Conservation (phyloP, 2,797 vertebrate genomes). For the Dendrocincla tyrannina region DNA sequence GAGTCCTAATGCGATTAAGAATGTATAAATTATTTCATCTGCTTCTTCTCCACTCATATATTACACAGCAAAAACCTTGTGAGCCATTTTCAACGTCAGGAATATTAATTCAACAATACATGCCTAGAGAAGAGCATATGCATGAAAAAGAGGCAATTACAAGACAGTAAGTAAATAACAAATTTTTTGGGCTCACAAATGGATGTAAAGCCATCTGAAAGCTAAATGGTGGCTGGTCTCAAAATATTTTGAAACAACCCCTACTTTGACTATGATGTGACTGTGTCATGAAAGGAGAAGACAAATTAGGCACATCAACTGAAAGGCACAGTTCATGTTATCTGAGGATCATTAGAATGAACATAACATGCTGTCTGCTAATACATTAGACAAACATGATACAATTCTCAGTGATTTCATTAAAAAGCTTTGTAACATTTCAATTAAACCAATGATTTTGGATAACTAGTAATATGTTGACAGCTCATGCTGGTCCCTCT, state of each 20-base stretch:
- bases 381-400: background rate
- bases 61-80: background rate
- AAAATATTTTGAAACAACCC: background rate
- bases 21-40: constrained; percentile 1
- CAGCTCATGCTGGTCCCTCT: rapidly evolving
- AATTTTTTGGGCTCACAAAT: background rate
- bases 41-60: background rate
- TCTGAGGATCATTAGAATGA: background rate
- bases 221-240: background rate
- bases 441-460: background rate
- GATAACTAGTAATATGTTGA: background rate
- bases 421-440: background rate
- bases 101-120: background rate
- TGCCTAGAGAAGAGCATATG: background rate
- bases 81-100: background rate
- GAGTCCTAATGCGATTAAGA: constrained; percentile 4
- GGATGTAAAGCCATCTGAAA: background rate
- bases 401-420: background rate
- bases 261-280: background rate
- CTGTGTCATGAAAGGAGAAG: background rate
- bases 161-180: background rate
- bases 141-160: background rate
- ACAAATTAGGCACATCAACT: background rate
- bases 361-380: background rate
- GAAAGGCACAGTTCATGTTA: background rate